These are phyloP conservation scores for Eledona agricola DNA, from an alignment of 2,888 invertebrate species.

Conservation along the genomic window DNA sequence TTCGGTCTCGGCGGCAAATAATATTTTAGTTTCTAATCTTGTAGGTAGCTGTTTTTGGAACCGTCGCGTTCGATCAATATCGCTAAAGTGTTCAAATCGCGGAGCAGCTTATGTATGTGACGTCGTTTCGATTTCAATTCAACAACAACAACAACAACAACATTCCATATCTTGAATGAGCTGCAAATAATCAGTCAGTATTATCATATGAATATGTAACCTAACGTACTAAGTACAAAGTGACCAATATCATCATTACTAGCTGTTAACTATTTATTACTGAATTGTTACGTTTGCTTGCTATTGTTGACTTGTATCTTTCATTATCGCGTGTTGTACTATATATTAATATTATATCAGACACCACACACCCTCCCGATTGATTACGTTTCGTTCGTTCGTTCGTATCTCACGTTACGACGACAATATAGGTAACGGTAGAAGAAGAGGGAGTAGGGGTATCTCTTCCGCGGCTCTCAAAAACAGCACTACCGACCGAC, in stretches of 20 bases:
- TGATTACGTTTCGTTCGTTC: background rate
- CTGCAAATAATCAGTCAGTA: conserved; percentile 48
- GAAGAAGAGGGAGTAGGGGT: background rate
- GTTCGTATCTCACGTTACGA: background rate
- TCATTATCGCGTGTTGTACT: background rate
- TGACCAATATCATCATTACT: conserved; percentile 44
- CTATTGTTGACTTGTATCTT: conserved; percentile 29
- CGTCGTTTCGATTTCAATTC: conserved; percentile 36
- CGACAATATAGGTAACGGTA: background rate
- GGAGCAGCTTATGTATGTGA: conserved; percentile 37
- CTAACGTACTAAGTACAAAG: conserved; percentile 47
- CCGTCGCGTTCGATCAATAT: conserved; percentile 42
- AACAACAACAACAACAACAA: no score
- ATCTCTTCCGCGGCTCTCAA: conserved; percentile 48
- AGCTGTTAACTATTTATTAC: conserved; percentile 32
- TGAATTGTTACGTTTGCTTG: conserved; percentile 35
- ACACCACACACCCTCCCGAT: conserved; percentile 1
- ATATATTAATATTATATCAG: background rate
- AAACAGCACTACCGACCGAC: conserved; percentile 50
- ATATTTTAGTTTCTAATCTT: conserved; percentile 36
- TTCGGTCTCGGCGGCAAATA: conserved; percentile 82
- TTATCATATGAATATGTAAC: conserved; percentile 42
- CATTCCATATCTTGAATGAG: conserved; percentile 51
- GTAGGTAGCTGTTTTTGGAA: conserved; percentile 47
- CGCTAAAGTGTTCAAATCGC: conserved; percentile 50